A percentile compares a stretch with the other conserved stretches of the same genome.
These are phyloP conservation scores for Typhlichthys eigenmanni DNA, from an alignment of 2,797 vertebrate species.

Conservation along the genomic window DNA sequence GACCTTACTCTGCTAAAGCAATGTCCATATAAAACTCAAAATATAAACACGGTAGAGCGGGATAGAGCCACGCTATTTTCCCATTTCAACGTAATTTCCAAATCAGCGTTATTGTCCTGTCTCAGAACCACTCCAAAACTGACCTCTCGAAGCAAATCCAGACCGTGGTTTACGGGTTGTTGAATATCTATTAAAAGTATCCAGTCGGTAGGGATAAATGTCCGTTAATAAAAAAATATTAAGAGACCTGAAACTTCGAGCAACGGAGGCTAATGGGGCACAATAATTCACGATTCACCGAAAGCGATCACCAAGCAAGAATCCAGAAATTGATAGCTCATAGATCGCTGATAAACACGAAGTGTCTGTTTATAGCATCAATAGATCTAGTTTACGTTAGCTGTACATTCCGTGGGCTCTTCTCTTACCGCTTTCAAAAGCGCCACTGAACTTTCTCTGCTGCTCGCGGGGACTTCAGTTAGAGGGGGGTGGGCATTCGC, in stretches of 20 bases:
- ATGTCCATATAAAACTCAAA: constrained; percentile 23
- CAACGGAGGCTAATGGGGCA: constrained; percentile 21
- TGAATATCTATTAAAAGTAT: constrained; percentile 19
- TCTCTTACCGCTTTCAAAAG: constrained; percentile 58
- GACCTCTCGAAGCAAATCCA: neutral
- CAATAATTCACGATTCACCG: constrained; percentile 12
- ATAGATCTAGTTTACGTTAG: constrained; percentile 16
- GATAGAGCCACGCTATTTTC: constrained; percentile 50
- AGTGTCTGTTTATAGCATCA: constrained; percentile 1
- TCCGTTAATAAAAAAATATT: constrained; percentile 30
- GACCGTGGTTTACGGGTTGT: neutral
- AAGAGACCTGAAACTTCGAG: constrained; percentile 58
- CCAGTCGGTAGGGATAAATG: constrained; percentile 15
- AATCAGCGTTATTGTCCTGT: constrained; percentile 27
- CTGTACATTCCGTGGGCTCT: constrained; percentile 10
- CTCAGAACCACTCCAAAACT: constrained; percentile 3
- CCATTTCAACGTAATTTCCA: constrained; percentile 52
- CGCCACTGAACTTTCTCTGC: constrained; percentile 74
- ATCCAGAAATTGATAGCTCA: constrained; percentile 22
- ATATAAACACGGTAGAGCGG: constrained; percentile 22
- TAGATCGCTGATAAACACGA: neutral
- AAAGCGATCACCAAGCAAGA: constrained; percentile 13
- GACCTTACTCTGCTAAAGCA: constrained; percentile 17
- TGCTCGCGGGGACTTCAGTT: constrained; percentile 58
- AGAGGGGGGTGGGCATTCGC: constrained; percentile 48